Percentiles rank a stretch among this genome's conserved stretches.
Evolutionary conservation across 2,797 vertebrate genomes (phyloP).

Genomic region (Sphaeramia orbicularis): DNA sequence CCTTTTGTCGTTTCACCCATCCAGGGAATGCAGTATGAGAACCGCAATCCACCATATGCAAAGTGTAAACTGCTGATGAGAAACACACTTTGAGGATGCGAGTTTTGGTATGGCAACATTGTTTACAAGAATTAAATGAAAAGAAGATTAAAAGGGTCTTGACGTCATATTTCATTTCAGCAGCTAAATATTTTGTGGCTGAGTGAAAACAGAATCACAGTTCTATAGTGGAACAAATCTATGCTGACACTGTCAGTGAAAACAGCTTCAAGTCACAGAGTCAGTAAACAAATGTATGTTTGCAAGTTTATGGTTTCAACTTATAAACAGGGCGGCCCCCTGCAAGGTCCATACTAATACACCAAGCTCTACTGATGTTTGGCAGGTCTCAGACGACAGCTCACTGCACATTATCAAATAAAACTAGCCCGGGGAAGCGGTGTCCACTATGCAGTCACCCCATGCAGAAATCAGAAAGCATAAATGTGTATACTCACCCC

Average conservation of each 20-base stretch:
- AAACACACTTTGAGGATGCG: constrained; percentile 56
- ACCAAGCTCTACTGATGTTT: constrained; percentile 41
- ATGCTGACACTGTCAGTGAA: not conserved
- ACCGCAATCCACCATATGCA: constrained; percentile 59
- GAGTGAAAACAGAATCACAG: constrained; percentile 44
- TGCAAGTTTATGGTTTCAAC: constrained; percentile 43
- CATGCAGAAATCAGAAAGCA: constrained; percentile 26
- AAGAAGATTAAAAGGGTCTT: constrained; percentile 56
- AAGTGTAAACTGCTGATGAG: constrained; percentile 59
- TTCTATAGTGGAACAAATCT: constrained; percentile 29
- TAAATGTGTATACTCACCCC: too few species aligned
- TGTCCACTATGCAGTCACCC: constrained; percentile 29
- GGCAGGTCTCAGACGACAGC: constrained; percentile 31
- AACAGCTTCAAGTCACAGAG: constrained; percentile 13
- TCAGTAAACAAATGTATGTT: constrained; percentile 32
- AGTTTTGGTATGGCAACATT: constrained; percentile 20
- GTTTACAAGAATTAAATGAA: constrained; percentile 58
- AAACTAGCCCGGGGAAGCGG: constrained; percentile 37
- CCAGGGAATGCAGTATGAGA: constrained; percentile 36
- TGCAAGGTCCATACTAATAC: constrained; percentile 19
- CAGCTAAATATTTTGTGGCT: constrained; percentile 51
- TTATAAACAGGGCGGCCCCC: constrained; percentile 31
- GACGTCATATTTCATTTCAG: constrained; percentile 49
- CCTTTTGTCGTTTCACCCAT: constrained; percentile 45
- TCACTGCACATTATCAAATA: constrained; percentile 37